These are phyloP conservation scores for Adineta ricciae DNA, from an alignment of 2,888 invertebrate genomes.

Conservation along the genomic window DNA sequence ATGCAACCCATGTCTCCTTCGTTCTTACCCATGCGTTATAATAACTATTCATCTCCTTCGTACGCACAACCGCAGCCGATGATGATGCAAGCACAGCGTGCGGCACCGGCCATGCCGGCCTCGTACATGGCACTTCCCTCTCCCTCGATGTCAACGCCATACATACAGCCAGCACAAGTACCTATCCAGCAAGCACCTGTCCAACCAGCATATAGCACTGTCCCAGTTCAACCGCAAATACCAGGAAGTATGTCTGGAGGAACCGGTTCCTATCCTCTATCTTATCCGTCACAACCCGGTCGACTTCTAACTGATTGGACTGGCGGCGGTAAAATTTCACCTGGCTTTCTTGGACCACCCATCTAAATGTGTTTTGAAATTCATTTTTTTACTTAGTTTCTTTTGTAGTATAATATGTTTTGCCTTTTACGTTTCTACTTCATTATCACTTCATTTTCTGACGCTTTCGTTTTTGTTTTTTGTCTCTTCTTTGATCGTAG, in stretches of 20 bases:
- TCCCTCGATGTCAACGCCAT: background rate
- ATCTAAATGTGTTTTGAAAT: background rate
- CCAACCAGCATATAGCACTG: background rate
- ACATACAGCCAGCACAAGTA: background rate
- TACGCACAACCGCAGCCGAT: background rate
- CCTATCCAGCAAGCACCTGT: background rate
- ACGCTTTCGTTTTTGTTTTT: background rate
- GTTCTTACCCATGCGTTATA: background rate
- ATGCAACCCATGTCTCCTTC: background rate
- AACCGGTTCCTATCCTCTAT: background rate
- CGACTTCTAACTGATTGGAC: background rate
- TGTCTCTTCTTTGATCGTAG: background rate
- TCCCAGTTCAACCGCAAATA: background rate
- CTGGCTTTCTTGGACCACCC: conserved; percentile 7
- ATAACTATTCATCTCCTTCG: background rate
- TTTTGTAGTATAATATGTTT: background rate
- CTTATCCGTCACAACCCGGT: background rate
- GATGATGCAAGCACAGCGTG: background rate
- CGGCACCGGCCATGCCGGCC: background rate
- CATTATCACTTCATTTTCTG: background rate
- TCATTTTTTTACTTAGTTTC: background rate
- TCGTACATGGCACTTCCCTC: background rate
- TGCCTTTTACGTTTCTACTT: background rate
- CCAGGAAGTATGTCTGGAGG: background rate
- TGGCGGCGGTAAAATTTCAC: background rate